Percentiles rank a stretch among this genome's conserved stretches.
Evolutionary conservation across 1,140 invertebrate species (phyloP).

Genomic region (Orchesella cincta): DNA sequence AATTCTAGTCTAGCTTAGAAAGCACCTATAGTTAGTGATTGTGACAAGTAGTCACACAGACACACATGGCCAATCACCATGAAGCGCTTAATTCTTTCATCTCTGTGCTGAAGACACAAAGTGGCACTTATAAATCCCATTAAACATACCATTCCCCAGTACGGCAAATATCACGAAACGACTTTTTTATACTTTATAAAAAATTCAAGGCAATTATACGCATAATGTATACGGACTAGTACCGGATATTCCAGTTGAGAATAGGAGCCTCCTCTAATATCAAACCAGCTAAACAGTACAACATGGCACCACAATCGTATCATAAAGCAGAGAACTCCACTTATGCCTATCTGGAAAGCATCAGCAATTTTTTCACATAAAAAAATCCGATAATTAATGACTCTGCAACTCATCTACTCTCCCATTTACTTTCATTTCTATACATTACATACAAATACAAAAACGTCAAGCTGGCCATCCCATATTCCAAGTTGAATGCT

Average conservation of each 20-base stretch:
- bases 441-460: not conserved
- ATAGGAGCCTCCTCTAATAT: too few species aligned
- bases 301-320: not conserved
- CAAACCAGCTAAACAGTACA: too few species aligned
- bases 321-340: slow-evolving; percentile 9
- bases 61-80: slow-evolving; percentile 10
- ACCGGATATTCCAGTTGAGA: slow-evolving; percentile 23
- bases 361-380: not conserved
- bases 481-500: too few species aligned
- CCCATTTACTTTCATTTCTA: not conserved
- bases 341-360: slow-evolving; percentile 10
- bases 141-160: not conserved
- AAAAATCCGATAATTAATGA: slow-evolving; percentile 22
- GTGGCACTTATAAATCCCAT: not conserved
- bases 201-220: too few species aligned
- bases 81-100: slow-evolving; percentile 4
- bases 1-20: not conserved
- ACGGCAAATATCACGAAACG: not conserved
- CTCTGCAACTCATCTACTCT: slow-evolving; percentile 2
- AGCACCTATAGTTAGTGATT: not conserved
- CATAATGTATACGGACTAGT: not conserved
- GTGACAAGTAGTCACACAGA: not conserved
- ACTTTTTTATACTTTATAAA: too few species aligned
- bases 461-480: not conserved
- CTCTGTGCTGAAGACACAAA: not conserved